Conservation (phyloP, 2,113 vertebrate genomes). For the Menura novaehollandiae region DNA sequence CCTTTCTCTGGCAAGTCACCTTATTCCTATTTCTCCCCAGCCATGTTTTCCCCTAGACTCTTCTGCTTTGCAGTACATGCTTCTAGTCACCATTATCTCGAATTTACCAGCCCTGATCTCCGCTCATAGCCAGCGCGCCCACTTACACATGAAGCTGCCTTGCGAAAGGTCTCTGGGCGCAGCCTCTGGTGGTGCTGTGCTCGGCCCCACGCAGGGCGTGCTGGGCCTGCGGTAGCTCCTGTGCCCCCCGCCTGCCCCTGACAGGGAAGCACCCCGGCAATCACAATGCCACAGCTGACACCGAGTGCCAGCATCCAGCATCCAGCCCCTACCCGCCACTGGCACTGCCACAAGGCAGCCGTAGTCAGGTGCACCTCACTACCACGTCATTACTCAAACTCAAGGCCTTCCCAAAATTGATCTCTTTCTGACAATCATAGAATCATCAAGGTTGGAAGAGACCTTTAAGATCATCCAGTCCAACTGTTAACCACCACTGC, state of each 20-base stretch:
- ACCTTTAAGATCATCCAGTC: not conserved
- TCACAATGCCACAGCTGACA: rapidly evolving
- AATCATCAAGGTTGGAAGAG: not conserved
- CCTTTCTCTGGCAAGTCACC: not conserved
- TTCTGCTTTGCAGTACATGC: not conserved
- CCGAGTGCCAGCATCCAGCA: rapidly evolving
- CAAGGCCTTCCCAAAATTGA: not conserved
- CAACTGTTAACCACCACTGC: not conserved
- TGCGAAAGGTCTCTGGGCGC: not conserved
- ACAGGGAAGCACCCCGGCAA: rapidly evolving
- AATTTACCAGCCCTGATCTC: not conserved
- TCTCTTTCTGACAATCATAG: not conserved
- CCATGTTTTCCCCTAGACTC: not conserved
- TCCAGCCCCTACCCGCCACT: rapidly evolving
- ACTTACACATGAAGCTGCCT: not conserved
- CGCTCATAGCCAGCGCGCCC: not conserved
- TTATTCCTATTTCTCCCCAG: not conserved
- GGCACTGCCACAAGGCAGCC: rapidly evolving
- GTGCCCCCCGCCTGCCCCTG: rapidly evolving
- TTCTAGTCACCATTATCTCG: not conserved
- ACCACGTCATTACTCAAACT: rapidly evolving
- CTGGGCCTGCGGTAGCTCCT: rapidly evolving
- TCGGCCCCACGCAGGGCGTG: too few relatives aligned
- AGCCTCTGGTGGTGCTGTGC: too few relatives aligned
- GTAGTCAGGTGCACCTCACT: rapidly evolving